Evolutionary conservation across 23 tunicate species (phyloP), one percentile per base, ranked within the genome.

Genomic region (Ascidia mentula): DNA sequence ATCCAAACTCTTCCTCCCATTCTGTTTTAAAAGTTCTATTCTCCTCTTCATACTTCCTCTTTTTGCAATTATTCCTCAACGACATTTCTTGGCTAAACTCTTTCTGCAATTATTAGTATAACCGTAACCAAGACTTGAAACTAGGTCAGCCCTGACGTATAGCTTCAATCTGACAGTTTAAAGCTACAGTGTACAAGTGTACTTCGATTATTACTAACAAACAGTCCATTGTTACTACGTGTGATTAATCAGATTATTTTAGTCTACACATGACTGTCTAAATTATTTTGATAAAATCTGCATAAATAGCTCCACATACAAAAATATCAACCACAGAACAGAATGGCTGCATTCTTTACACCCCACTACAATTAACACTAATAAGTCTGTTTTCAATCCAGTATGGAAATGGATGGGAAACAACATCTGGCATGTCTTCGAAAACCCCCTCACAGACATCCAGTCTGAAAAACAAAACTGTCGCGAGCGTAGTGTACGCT

Each of bases 21-120:
- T 80, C 76, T 80, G 75, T 37, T 38, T 80, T 80, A 80, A 80
- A 80, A 69, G 84, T 80, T 80, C 76, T 80, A 69, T 80, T 80
- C 82, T 80, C 84, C 59, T 80, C 53, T 38, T 80, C 84, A 80
- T 80, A 80, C 59, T 80, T 80, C 69, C 76, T 80, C 76, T 80
- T 80, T 80, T 80, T 78, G 45, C 72, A 31, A 78, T 42, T 42
- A 42, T 17, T 34, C 32, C 30, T 38, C 31, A 40, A 38, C 82
- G 82, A 37, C 82, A 78, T 78, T 78, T 78, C 73, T 78, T 78
- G 38, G 46, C 82, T 59, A 78, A 78, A 59, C 82, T 73, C 77
- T 35, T 73, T 73, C 32, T 73, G 77, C 77, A 73, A 73, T 73
- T 73, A 73, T 42, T 42, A 42, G 53, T 42, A 69, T 69, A 69